phyloP scores from a whole-genome alignment of 2,113 vertebrate species.

The Sylvietta virens region DNA sequence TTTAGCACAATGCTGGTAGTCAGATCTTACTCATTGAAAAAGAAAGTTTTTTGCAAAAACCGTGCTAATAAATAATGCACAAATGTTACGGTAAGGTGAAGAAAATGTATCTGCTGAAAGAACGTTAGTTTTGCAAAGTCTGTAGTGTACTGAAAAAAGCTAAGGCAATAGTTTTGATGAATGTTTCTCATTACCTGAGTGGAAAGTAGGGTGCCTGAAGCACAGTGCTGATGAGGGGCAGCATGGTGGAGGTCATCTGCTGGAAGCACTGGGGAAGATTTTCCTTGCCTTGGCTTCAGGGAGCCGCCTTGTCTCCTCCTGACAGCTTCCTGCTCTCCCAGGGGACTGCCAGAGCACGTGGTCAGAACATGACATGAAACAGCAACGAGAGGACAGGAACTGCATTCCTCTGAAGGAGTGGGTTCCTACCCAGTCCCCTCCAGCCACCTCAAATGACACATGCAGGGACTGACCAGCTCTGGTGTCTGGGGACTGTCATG shows the following conservation, averaged over 20 bases:
- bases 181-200: neutral
- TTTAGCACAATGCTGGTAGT: neutral
- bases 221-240: neutral
- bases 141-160: neutral
- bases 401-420: neutral
- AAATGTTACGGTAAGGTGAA: neutral
- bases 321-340: neutral
- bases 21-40: neutral
- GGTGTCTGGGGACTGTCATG: neutral
- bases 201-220: neutral
- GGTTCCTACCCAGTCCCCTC: neutral
- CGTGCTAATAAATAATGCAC: neutral
- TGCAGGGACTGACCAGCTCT: neutral
- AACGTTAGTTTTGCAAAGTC: neutral
- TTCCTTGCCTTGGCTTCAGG: neutral
- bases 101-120: neutral
- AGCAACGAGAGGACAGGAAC: fast-evolving
- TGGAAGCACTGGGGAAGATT: neutral
- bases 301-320: neutral
- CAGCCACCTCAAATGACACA: neutral
- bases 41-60: neutral
- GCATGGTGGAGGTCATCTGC: neutral
- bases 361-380: neutral
- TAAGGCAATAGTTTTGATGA: neutral
- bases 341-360: fast-evolving